Conservation (phyloP, 2,888 invertebrate species). For the Orthosia incerta region DNA sequence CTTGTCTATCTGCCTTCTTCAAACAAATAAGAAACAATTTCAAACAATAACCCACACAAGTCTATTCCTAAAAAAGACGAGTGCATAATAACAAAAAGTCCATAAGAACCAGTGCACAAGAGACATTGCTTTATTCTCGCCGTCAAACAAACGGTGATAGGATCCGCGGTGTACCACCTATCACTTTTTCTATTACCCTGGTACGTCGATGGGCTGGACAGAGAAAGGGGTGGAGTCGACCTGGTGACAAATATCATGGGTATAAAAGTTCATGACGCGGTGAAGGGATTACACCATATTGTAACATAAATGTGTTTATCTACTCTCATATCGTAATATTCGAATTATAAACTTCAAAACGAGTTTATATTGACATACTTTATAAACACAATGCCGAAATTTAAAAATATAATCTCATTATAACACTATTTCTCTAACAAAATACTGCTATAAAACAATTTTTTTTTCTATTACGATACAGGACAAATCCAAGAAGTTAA, state of each 20-base stretch:
- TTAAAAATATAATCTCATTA: no score
- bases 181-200: conserved; percentile 88
- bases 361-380: no score
- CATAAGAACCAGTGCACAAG: conserved; percentile 58
- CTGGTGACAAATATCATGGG: background rate
- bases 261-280: background rate
- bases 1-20: background rate
- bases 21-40: conserved; percentile 14
- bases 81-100: conserved; percentile 15
- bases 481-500: no score
- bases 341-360: no score
- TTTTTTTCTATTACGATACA: no score
- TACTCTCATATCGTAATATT: no score
- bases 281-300: background rate
- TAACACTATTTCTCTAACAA: no score
- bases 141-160: conserved; percentile 79
- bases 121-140: conserved; percentile 70
- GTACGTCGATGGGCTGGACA: conserved; percentile 65
- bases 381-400: no score
- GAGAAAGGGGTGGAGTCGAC: conserved; percentile 39
- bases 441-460: no score
- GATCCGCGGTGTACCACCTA: conserved; percentile 86
- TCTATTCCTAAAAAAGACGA: conserved; percentile 27
- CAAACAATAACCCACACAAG: background rate
- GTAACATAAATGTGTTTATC: no score